Percentiles rank a stretch among this genome's conserved stretches.
phyloP scores from a whole-genome alignment of 2,888 invertebrate species.

The Mimumesa dahlbomi region DNA sequence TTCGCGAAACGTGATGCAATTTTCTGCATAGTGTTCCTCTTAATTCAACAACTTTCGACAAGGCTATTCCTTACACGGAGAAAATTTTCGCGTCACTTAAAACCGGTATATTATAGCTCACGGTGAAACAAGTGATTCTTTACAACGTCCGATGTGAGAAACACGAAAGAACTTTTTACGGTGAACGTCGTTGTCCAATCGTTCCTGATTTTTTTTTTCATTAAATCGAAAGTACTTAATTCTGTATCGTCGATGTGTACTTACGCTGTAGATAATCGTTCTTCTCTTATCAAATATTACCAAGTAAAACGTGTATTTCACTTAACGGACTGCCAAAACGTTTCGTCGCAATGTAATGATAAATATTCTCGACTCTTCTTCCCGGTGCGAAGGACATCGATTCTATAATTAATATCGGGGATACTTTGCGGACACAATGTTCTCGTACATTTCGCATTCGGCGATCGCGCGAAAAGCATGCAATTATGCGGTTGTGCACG shows the following conservation, averaged over 20 bases:
- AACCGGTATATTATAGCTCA: too few species aligned
- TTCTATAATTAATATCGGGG: conserved; percentile 45
- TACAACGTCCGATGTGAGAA: too few species aligned
- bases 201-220: too few species aligned
- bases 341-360: conserved; percentile 13
- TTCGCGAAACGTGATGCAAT: conserved; percentile 3
- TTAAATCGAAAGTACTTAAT: too few species aligned
- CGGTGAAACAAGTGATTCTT: too few species aligned
- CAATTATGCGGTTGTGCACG: conserved; percentile 49
- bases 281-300: neutral
- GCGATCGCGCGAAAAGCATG: conserved; percentile 35
- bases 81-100: too few species aligned
- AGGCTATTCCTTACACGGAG: neutral
- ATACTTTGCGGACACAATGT: conserved; percentile 28
- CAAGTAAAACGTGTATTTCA: neutral
- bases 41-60: neutral
- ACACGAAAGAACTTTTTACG: neutral
- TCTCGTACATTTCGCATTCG: conserved; percentile 43
- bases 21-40: conserved; percentile 10
- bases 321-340: neutral
- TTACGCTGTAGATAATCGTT: neutral
- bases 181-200: neutral
- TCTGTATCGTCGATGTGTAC: neutral
- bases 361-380: conserved; percentile 27
- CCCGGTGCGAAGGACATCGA: conserved; percentile 8